Base-by-base conservation (phyloP, 2,113 vertebrate genomes). In the Odobenus rosmarus region DNA sequence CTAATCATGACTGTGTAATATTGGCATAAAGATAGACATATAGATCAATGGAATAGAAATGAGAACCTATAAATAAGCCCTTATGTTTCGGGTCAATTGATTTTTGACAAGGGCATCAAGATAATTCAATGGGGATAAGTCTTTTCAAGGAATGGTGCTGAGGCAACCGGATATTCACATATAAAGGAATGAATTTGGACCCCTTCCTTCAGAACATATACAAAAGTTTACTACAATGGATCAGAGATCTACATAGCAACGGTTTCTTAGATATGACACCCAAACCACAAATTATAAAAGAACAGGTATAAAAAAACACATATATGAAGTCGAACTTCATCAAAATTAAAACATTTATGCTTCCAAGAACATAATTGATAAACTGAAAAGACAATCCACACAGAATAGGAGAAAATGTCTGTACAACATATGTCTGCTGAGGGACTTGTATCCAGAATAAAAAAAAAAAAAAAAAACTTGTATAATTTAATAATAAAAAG, bases 251-350 rank as follows among this genome's bases (percentile, higher is more conserved):
- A 71, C 72, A 74, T 26, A 39, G 26, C 31, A 72, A 74, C 24
- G 6, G 23, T 83, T 90, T 96, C 81, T 62, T 87, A 88, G 76
- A 79, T 31, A 64, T 53, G 62, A 74, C 14, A 74, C 26, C 19
- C 55, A 82, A 81, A 90, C 24, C 77, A 89, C 14, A 90, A 86
- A 88, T 90, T 90, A 61, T 49, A 81, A 61, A 86, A 85, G 13
- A 62, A 81, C 33, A 96, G 61, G 46, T 46, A 62, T 28, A 62
- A 26, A 61, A 61, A 11, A 28, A 28, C 24, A 83, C 28, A 23
- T 39, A 62, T 28, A 28, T 28, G 61, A 83, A 84, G 24, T 31
- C 71, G 16, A 53, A 81, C 3, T 67, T 89, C 39, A 67, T 59
- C 55, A 74, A 51, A 94, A 62, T 94, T 64, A 72, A 94, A 89